Evolutionary conservation across 2,888 invertebrate species (phyloP).

Genomic region (Plagodis dolabraria): DNA sequence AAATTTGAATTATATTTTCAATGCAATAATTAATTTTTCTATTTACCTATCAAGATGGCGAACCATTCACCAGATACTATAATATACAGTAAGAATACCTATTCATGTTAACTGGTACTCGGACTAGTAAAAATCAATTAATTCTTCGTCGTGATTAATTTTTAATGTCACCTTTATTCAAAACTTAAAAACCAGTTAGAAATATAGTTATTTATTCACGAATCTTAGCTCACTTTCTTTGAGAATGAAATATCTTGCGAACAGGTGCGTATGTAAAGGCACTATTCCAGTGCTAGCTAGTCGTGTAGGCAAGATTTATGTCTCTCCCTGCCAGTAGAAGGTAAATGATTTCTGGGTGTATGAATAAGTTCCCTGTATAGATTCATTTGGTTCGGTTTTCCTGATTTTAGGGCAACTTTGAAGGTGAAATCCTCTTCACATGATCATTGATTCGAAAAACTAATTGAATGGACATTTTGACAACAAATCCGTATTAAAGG

Average conservation of each 20-base stretch:
- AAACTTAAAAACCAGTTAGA: conserved; percentile 7
- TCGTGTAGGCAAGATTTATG: not conserved
- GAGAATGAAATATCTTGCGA: not conserved
- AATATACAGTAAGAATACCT: not conserved
- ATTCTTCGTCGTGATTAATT: conserved; percentile 10
- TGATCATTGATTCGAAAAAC: too few species aligned
- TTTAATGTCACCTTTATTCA: conserved; percentile 7
- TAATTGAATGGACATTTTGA: too few species aligned
- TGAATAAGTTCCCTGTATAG: too few species aligned
- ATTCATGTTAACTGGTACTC: not conserved
- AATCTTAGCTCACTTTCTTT: not conserved
- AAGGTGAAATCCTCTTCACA: too few species aligned
- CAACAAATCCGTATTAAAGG: too few species aligned
- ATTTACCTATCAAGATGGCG: too few species aligned
- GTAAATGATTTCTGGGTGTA: too few species aligned
- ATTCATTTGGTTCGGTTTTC: too few species aligned
- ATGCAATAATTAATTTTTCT: too few species aligned
- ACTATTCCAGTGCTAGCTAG: not conserved
- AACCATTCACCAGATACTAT: too few species aligned
- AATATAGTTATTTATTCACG: conserved; percentile 9
- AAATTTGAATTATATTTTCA: too few species aligned
- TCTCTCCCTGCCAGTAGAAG: not conserved
- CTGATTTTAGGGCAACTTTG: too few species aligned
- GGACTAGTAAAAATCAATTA: conserved; percentile 9
- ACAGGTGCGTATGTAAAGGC: conserved; percentile 6